phyloP scores from a whole-genome alignment of 2,797 vertebrate genomes.

The Tapera naevia region DNA sequence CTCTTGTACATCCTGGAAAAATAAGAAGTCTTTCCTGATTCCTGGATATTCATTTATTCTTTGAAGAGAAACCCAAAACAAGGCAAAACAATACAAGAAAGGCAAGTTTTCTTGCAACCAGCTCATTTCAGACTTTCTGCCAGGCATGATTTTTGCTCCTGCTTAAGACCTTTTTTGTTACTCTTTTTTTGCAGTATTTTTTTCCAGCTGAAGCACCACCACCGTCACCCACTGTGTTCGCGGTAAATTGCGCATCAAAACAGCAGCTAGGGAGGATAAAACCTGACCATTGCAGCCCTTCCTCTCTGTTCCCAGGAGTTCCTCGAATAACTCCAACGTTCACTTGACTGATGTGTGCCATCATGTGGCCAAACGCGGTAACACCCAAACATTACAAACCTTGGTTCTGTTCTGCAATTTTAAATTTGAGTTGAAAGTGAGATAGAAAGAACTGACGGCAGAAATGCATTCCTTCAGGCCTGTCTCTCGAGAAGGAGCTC shows the following conservation, averaged over 20 bases:
- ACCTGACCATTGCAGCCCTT: neutral
- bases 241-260: constrained; percentile 27
- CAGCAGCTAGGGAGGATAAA: neutral
- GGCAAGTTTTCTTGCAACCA: neutral
- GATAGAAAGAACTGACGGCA: neutral
- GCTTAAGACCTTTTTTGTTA: neutral
- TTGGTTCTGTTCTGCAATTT: neutral
- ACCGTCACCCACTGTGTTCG: neutral
- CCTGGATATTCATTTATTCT: neutral
- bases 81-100: neutral
- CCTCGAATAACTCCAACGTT: neutral
- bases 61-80: neutral
- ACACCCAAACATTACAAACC: neutral
- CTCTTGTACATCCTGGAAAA: neutral
- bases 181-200: neutral
- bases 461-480: neutral
- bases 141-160: neutral
- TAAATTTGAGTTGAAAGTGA: neutral
- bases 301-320: neutral
- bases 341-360: constrained; percentile 71
- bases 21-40: neutral
- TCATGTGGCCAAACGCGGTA: constrained; percentile 70
- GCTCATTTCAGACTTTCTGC: neutral
- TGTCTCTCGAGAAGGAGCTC: neutral
- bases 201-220: neutral